Evolutionary conservation across 35 echinoderm and acorn worm species (phyloP).

Genomic region (Apostichopus californicus): DNA sequence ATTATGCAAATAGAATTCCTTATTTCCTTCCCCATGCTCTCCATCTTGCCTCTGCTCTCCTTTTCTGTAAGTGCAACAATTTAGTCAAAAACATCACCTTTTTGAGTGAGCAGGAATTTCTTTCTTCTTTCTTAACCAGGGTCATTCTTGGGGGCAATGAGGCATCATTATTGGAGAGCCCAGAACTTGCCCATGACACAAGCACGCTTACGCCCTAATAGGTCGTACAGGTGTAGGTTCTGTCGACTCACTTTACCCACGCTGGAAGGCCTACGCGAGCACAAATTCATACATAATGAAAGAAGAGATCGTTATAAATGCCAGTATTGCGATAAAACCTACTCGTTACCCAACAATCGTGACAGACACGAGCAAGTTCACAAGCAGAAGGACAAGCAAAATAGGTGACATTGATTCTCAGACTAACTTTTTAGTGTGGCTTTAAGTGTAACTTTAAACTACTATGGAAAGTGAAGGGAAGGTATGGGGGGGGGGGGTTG

Average conservation of each 20-base stretch:
- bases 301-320: conserved; percentile 21
- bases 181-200: background rate
- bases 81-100: background rate
- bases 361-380: conserved; percentile 26
- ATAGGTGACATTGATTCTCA: background rate
- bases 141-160: conserved; percentile 19
- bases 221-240: conserved; percentile 28
- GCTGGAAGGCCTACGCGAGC: conserved; percentile 25
- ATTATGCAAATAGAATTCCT: no score
- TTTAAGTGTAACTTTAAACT: no score
- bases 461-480: no score
- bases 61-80: no score
- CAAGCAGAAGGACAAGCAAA: background rate
- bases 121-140: conserved; percentile 33
- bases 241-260: background rate
- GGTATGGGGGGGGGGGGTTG: no score
- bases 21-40: no score
- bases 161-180: conserved; percentile 7
- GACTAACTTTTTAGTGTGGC: no score
- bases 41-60: no score
- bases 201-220: background rate
- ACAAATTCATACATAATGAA: conserved; percentile 20
- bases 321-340: conserved; percentile 26
- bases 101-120: conserved; percentile 32
- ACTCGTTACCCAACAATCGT: conserved; percentile 27